Evolutionary conservation across 2,888 invertebrate species (phyloP).

Genomic region (Mamestra brassicae): DNA sequence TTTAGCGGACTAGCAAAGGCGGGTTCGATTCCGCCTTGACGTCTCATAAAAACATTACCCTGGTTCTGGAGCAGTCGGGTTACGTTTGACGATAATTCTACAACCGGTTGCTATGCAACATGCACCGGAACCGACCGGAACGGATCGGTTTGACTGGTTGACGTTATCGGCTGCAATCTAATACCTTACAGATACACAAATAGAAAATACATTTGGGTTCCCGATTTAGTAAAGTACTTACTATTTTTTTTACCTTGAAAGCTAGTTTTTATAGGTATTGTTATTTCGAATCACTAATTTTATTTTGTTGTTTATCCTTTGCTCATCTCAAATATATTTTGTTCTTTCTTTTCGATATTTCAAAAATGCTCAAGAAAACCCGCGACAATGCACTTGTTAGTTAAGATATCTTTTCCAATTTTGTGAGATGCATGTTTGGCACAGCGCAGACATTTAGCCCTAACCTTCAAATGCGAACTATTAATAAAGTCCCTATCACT

Average conservation of each 20-base stretch:
- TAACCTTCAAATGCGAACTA: slow-evolving; percentile 84
- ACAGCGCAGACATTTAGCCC: slow-evolving; percentile 74
- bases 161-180: slow-evolving; percentile 5
- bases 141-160: slow-evolving; percentile 7
- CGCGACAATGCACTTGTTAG: slow-evolving; percentile 10
- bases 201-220: not conserved
- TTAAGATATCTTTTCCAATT: slow-evolving; percentile 39
- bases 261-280: not conserved
- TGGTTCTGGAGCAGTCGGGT: not conserved
- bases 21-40: slow-evolving; percentile 1
- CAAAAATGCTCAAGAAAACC: slow-evolving; percentile 4
- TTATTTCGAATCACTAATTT: too few species aligned
- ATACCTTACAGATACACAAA: not conserved
- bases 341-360: too few species aligned
- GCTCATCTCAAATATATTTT: too few species aligned
- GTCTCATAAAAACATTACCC: not conserved
- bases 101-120: slow-evolving; percentile 6
- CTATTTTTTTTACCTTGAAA: not conserved
- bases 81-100: not conserved
- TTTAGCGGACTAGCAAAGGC: not conserved
- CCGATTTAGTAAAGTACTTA: too few species aligned
- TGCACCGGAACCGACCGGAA: slow-evolving; percentile 2
- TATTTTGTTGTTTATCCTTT: too few species aligned
- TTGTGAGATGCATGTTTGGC: slow-evolving; percentile 68
- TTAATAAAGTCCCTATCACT: slow-evolving; percentile 79